A percentile compares a stretch with the other conserved stretches of the same genome.
These are phyloP conservation scores for Paragorgia papillata DNA, from an alignment of 92 coral and sea anemone species.

Conservation along the genomic window DNA sequence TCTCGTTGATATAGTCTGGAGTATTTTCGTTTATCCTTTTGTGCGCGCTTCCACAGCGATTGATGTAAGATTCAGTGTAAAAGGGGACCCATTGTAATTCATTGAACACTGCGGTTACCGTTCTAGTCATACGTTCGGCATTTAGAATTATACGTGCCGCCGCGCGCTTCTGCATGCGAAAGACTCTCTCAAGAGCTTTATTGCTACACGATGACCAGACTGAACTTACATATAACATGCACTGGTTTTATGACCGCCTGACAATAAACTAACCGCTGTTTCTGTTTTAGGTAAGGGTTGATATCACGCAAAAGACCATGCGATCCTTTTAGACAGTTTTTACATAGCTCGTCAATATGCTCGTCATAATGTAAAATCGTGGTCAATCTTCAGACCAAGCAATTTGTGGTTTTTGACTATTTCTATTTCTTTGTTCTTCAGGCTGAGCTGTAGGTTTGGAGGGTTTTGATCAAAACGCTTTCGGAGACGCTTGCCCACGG, in stretches of 20 bases:
- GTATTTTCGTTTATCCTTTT: slow-evolving; percentile 21
- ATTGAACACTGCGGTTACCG: slow-evolving; percentile 21
- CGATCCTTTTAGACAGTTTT: slow-evolving; percentile 28
- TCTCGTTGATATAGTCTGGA: neutral
- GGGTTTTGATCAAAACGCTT: slow-evolving; percentile 7
- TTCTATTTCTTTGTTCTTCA: slow-evolving; percentile 24
- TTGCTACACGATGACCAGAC: slow-evolving; percentile 43
- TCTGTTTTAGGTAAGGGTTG: slow-evolving; percentile 19
- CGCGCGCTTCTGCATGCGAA: slow-evolving; percentile 45
- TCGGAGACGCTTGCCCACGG: slow-evolving; percentile 40
- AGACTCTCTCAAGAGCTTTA: slow-evolving; percentile 30
- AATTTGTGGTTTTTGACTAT: slow-evolving; percentile 20
- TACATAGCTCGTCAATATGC: slow-evolving; percentile 45
- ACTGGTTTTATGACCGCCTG: neutral
- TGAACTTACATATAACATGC: slow-evolving; percentile 28
- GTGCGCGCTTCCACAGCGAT: slow-evolving; percentile 6
- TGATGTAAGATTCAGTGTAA: slow-evolving; percentile 41
- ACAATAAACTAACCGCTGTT: neutral
- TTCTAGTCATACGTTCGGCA: slow-evolving; percentile 22
- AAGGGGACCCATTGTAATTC: slow-evolving; percentile 44
- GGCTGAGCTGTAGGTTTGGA: neutral
- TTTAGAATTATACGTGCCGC: slow-evolving; percentile 41
- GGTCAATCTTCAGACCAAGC: slow-evolving; percentile 14
- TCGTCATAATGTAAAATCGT: slow-evolving; percentile 9
- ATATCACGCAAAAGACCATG: slow-evolving; percentile 36